These are phyloP conservation scores for Ochropleura leucogaster DNA, from an alignment of 2,888 invertebrate genomes.

Conservation along the genomic window DNA sequence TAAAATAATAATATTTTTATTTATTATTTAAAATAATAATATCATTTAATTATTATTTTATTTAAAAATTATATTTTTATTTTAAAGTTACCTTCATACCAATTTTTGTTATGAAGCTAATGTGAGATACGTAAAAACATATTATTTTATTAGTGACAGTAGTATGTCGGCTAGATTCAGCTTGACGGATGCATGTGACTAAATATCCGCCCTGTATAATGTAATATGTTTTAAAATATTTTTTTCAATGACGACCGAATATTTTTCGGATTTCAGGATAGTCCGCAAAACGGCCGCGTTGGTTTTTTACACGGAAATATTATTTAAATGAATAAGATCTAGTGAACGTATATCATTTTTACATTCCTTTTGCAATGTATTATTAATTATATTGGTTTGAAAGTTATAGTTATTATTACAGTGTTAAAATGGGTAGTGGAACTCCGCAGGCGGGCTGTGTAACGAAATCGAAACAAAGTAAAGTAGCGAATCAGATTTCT, in stretches of 20 bases:
- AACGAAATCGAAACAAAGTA: not conserved
- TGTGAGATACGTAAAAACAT: not conserved
- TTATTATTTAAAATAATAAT: no score
- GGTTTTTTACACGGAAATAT: not conserved
- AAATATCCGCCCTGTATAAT: not conserved
- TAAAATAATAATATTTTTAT: no score
- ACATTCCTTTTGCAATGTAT: slow-evolving; percentile 29
- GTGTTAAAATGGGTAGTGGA: not conserved
- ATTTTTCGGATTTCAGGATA: slow-evolving; percentile 10
- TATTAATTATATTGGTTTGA: not conserved
- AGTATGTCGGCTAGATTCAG: not conserved
- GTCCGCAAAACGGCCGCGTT: not conserved
- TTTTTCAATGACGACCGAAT: slow-evolving; percentile 3
- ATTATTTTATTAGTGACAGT: not conserved
- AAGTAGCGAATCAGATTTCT: not conserved
- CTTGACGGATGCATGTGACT: not conserved
- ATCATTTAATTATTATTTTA: not conserved
- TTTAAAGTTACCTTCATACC: not conserved
- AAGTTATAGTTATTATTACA: not conserved
- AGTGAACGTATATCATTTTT: slow-evolving; percentile 12
- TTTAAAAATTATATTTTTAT: not conserved
- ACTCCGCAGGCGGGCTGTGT: not conserved
- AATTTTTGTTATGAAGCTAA: not conserved
- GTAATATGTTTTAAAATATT: slow-evolving; percentile 1
- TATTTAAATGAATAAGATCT: not conserved